These are phyloP conservation scores for Ptychochromis oligacanthus DNA, from an alignment of 2,113 vertebrate genomes.

Conservation along the genomic window DNA sequence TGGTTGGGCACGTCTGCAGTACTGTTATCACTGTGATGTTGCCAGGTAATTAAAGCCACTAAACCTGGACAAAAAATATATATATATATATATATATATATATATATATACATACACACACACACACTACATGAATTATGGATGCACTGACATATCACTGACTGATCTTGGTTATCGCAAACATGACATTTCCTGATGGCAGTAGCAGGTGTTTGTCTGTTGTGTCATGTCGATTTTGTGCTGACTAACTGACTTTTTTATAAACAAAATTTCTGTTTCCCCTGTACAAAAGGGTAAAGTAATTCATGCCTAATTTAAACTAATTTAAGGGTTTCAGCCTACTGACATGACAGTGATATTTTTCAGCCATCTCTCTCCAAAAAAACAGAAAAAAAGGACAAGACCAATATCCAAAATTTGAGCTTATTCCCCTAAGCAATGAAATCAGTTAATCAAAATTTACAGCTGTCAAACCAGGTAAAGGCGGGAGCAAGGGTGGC, in stretches of 20 bases:
- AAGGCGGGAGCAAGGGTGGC: not conserved
- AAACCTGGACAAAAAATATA: not conserved
- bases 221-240: no score
- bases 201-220: not conserved
- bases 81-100: no score
- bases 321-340: not conserved
- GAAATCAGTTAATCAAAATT: not conserved
- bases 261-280: no score
- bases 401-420: not conserved
- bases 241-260: no score
- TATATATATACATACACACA: no score
- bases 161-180: not conserved
- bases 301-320: not conserved
- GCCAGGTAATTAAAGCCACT: not conserved
- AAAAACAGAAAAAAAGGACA: not conserved
- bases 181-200: not conserved
- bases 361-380: no score
- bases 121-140: no score
- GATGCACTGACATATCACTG: not conserved
- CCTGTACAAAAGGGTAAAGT: no score
- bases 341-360: not conserved
- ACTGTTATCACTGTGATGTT: not conserved
- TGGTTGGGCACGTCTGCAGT: rapidly evolving
- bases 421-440: not conserved
- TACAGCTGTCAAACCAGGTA: not conserved